A percentile compares a stretch with the other conserved stretches of the same genome.
phyloP scores from a whole-genome alignment of 1,140 invertebrate species.

The Drosophila elegans region DNA sequence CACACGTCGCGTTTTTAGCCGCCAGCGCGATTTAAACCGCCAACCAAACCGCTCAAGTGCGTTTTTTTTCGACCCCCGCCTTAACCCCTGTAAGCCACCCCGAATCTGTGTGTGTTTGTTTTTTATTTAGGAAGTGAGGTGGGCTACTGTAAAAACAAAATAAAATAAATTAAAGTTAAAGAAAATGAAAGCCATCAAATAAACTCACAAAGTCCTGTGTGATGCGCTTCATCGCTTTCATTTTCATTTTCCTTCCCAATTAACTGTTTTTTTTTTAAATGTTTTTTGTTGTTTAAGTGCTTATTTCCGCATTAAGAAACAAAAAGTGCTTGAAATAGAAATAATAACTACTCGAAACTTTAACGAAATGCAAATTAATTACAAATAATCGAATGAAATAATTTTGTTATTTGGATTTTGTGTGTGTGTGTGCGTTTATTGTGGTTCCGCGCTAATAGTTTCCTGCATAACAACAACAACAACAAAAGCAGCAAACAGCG shows the following conservation, averaged over 20 bases:
- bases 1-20: slow-evolving; percentile 56
- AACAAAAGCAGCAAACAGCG: slow-evolving; percentile 18
- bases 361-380: slow-evolving; percentile 75
- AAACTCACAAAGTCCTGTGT: slow-evolving; percentile 2
- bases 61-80: slow-evolving; percentile 2
- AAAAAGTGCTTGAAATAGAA: slow-evolving; percentile 30
- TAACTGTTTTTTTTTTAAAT: slow-evolving; percentile 20
- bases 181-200: background rate
- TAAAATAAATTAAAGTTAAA: background rate
- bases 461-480: slow-evolving; percentile 48
- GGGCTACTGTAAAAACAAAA: background rate
- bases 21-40: slow-evolving; percentile 28
- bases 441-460: slow-evolving; percentile 67
- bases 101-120: background rate
- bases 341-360: slow-evolving; percentile 49
- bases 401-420: slow-evolving; percentile 19
- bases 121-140: slow-evolving; percentile 21
- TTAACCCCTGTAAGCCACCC: slow-evolving; percentile 5
- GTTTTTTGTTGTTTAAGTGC: slow-evolving; percentile 33
- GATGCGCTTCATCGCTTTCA: slow-evolving; percentile 1
- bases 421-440: slow-evolving; percentile 24
- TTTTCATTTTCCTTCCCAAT: slow-evolving; percentile 5
- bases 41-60: slow-evolving; percentile 4
- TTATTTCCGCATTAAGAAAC: slow-evolving; percentile 65
- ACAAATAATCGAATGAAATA: slow-evolving; percentile 41